phyloP scores from a whole-genome alignment of 2,113 vertebrate genomes.

The Chelonoidis abingdonii region DNA sequence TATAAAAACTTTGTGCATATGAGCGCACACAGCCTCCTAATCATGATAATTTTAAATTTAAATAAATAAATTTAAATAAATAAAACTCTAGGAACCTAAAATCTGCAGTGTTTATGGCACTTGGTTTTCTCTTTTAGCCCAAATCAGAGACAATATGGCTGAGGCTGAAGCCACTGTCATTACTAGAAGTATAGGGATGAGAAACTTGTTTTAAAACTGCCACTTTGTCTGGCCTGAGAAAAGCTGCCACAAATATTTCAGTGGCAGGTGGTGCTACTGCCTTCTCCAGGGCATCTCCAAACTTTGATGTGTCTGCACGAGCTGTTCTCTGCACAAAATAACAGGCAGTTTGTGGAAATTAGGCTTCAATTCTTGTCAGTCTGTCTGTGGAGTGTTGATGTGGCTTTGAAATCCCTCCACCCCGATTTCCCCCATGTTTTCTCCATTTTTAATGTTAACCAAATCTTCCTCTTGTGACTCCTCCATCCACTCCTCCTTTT shows the following conservation, averaged over 20 bases:
- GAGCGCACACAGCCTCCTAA: constrained; percentile 16
- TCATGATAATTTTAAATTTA: background rate
- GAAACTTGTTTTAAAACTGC: background rate
- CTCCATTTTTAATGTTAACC: background rate
- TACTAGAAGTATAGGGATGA: background rate
- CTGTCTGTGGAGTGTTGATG: background rate
- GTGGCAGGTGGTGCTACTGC: background rate
- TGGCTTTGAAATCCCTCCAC: background rate
- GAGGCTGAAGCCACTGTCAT: constrained; percentile 11
- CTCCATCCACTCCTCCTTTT: background rate
- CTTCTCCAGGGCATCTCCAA: background rate
- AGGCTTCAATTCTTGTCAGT: background rate
- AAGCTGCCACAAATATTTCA: constrained; percentile 9
- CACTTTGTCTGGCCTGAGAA: background rate
- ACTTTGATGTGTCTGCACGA: background rate
- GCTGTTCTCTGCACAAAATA: constrained; percentile 1
- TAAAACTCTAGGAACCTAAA: background rate
- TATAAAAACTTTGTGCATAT: constrained; percentile 6
- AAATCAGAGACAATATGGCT: background rate
- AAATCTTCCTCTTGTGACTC: background rate
- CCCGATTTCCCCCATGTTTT: background rate
- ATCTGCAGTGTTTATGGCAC: background rate
- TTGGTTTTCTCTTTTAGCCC: constrained; percentile 13
- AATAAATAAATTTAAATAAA: accelerated
- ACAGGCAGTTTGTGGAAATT: background rate